Base-by-base conservation (phyloP, 1,140 invertebrate genomes). In the Episyrphus balteatus region DNA sequence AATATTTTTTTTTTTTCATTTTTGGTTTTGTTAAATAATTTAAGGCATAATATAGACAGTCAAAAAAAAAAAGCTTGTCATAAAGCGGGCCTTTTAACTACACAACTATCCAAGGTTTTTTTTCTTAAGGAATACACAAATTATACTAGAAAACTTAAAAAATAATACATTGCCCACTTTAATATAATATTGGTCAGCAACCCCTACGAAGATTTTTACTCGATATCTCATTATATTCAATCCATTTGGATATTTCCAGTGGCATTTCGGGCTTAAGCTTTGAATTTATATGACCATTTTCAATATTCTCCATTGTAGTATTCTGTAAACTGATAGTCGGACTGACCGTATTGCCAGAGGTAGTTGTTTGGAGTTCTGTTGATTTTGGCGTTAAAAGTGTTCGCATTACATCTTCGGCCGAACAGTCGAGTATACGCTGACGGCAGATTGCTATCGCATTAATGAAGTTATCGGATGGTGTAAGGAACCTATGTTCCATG, bases 401-500 rank as follows among this genome's bases (percentile, higher is more conserved):
- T 1, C 50, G 47, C 64, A 66, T 68, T 1, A 66, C 55, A 11
- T 60, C 56, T 12, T 68, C 60, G 5, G 82, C 82, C 40, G 78
- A 81, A 18, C 83, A 84, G 51, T 84, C 77, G 26, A 86, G 77
- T 43, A 90, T 70, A 6, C 83, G 73, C 55, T 88, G 84, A 31
- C 82, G 76, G 51, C 83, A 84, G 42, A 88, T 75, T 19, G 81
- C 85, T 31, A 92, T 86, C 11, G 86, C 84, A 57, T 87, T 80
- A 8, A 91, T 75, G 61, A 92, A 91, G 26, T 81, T 79, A 48
- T 89, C 86, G 17, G 73, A 75, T 2, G 75, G 74, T 1, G 83
- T 83, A n/a, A 88, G 73, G 57, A 92, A 88, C 46, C 83, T 78
- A 66, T 92, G 88, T 61, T 92, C 88, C 79, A 92, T 83, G 59